phyloP scores from a whole-genome alignment of 1,140 invertebrate genomes.

The Armadillidium nasatum region DNA sequence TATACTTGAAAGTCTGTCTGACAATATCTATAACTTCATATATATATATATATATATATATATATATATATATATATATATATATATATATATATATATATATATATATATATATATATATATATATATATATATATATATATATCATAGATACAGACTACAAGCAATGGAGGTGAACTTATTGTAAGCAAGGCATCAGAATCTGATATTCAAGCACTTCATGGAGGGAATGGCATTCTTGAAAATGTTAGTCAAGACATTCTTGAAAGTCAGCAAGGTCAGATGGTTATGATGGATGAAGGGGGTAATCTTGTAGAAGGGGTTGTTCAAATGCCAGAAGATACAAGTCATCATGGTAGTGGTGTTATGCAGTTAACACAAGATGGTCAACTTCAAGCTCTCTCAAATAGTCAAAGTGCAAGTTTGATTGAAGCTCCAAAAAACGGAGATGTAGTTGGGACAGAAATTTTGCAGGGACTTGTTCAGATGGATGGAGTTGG shows the following conservation, averaged over 20 bases:
- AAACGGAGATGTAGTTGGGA: neutral
- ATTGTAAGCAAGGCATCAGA: constrained; percentile 1
- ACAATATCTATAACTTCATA: no score
- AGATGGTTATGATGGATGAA: neutral
- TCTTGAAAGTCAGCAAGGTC: neutral
- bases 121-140: no score
- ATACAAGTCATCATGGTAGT: neutral
- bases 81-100: no score
- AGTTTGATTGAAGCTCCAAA: neutral
- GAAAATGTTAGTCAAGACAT: constrained; percentile 5
- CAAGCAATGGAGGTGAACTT: constrained; percentile 2
- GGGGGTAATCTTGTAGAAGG: neutral
- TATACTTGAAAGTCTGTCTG: no score
- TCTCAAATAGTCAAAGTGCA: neutral
- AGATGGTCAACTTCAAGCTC: neutral
- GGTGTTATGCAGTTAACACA: neutral
- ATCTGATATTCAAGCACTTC: neutral
- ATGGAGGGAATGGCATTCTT: neutral
- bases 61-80: no score
- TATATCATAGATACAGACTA: neutral
- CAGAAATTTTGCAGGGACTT: neutral
- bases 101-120: no score
- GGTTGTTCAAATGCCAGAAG: neutral
- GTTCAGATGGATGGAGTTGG: neutral
- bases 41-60: no score